Percentiles rank a stretch among this genome's conserved stretches.
phyloP scores from a whole-genome alignment of 2,888 invertebrate genomes.

The Cabera pusaria region DNA sequence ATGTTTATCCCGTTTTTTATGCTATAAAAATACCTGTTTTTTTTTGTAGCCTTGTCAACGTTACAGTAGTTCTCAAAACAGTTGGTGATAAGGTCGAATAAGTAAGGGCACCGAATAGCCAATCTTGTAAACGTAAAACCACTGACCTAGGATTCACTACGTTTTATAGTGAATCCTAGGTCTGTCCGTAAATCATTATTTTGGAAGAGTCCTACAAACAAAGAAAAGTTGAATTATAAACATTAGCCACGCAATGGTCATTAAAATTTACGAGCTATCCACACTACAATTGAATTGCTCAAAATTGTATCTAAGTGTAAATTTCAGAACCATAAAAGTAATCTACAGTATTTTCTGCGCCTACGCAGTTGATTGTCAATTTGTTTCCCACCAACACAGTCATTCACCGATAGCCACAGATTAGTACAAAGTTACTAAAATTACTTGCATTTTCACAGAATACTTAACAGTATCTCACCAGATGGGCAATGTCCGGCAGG shows the following conservation, averaged over 20 bases:
- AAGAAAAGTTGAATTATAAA: too few relatives aligned
- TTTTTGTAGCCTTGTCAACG: constrained; percentile 5
- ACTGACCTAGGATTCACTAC: too few relatives aligned
- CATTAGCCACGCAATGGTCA: too few relatives aligned
- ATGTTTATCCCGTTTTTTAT: too few relatives aligned
- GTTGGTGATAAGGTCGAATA: background rate
- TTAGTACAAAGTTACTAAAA: constrained; percentile 8
- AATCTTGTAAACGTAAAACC: too few relatives aligned
- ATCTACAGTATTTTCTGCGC: constrained; percentile 10
- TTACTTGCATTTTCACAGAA: constrained; percentile 5
- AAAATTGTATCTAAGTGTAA: background rate
- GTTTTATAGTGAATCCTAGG: too few relatives aligned
- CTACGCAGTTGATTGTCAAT: constrained; percentile 12
- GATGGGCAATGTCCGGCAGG: constrained; percentile 30
- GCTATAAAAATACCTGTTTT: too few relatives aligned
- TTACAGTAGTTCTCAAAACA: constrained; percentile 2
- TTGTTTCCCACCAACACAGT: constrained; percentile 17
- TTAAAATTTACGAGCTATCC: too few relatives aligned
- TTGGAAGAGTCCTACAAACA: too few relatives aligned
- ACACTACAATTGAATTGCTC: too few relatives aligned
- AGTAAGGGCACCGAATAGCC: too few relatives aligned
- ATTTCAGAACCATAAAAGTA: constrained; percentile 13
- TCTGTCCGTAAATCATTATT: too few relatives aligned
- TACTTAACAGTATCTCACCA: constrained; percentile 3
- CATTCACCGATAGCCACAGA: constrained; percentile 8